These are phyloP conservation scores for Anguilla obscura DNA, from an alignment of 2,797 vertebrate species.

Conservation along the genomic window DNA sequence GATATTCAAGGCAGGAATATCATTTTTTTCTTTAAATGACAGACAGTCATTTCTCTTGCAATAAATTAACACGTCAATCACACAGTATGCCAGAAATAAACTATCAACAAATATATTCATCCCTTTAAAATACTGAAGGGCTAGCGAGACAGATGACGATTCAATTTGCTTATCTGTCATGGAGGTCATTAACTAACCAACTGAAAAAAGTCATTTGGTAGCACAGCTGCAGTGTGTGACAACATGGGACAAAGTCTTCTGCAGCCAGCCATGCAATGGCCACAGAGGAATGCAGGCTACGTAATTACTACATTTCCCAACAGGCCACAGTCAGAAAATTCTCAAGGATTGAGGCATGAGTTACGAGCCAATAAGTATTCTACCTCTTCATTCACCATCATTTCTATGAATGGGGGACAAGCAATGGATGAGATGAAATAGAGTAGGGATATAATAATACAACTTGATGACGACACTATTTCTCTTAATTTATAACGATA, in stretches of 20 bases:
- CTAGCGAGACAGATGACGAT: not conserved
- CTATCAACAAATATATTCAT: not conserved
- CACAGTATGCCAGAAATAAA: not conserved
- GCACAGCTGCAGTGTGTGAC: not conserved
- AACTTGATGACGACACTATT: too few species aligned
- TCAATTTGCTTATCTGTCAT: not conserved
- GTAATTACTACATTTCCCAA: not conserved
- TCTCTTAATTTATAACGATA: too few species aligned
- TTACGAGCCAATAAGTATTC: not conserved
- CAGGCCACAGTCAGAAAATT: not conserved
- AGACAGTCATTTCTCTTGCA: not conserved
- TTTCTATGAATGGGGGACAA: not conserved
- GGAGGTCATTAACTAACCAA: not conserved
- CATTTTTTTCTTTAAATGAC: not conserved
- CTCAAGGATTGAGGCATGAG: not conserved
- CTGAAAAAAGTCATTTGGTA: not conserved
- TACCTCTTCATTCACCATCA: not conserved
- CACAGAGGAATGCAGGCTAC: not conserved
- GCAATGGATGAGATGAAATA: too few species aligned
- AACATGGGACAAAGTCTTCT: not conserved
- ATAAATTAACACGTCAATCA: not conserved
- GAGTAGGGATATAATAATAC: too few species aligned
- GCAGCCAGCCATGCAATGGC: not conserved
- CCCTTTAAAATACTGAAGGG: not conserved
- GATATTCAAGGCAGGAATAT: too few species aligned